Conservation (phyloP, 2,888 invertebrate species). For the Ceriagrion tenellum region DNA sequence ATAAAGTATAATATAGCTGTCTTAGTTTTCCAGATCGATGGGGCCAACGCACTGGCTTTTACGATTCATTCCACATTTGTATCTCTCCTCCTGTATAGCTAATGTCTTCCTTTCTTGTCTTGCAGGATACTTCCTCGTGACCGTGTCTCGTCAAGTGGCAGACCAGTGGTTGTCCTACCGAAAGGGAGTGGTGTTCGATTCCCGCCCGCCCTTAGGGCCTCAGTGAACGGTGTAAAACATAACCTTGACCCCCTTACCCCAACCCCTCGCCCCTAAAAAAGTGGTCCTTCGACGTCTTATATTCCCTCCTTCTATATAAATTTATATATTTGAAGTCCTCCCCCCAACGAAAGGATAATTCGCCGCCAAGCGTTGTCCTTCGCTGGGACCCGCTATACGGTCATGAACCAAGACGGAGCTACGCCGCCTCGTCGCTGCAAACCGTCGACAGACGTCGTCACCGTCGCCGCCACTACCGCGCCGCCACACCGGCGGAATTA, state of each 20-base stretch:
- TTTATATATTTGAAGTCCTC: neutral
- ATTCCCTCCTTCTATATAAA: neutral
- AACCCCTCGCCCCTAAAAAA: neutral
- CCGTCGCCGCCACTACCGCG: neutral
- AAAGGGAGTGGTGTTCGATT: neutral
- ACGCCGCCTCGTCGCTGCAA: neutral
- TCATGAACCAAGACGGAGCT: neutral
- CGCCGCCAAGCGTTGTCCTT: neutral
- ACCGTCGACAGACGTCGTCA: neutral
- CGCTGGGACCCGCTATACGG: neutral
- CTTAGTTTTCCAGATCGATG: too few species aligned
- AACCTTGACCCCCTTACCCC: neutral
- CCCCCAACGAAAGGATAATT: neutral
- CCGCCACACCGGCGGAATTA: neutral
- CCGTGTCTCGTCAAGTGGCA: too few species aligned
- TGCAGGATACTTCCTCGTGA: too few species aligned
- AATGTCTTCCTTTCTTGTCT: too few species aligned
- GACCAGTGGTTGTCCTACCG: too few species aligned
- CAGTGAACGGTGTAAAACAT: neutral
- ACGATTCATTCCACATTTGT: too few species aligned
- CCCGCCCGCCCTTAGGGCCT: neutral
- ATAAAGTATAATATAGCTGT: too few species aligned
- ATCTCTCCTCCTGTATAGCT: too few species aligned
- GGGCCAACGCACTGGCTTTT: too few species aligned
- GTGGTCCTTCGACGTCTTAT: neutral